These are phyloP conservation scores for Cottoperca gobio DNA, from an alignment of 2,797 vertebrate species.

Conservation along the genomic window DNA sequence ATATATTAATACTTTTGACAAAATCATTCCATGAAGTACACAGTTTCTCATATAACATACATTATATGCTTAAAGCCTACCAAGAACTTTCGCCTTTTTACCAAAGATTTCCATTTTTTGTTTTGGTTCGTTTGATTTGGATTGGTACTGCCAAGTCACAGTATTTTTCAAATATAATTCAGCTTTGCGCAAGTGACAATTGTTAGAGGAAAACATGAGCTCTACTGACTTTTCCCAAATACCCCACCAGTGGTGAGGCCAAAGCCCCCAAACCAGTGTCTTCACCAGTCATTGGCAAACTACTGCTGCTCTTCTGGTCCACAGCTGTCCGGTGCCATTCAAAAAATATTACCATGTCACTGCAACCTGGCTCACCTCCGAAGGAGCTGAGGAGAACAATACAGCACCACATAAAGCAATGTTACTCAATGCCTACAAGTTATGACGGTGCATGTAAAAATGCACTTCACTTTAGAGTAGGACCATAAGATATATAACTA, in stretches of 20 bases:
- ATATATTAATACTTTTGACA: too few species aligned
- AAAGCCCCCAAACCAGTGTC: conserved; percentile 93
- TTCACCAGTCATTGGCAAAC: conserved; percentile 94
- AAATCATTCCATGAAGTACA: not conserved
- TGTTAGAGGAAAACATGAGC: conserved; percentile 87
- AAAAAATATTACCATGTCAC: conserved; percentile 90
- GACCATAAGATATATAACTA: too few species aligned
- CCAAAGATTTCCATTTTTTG: conserved; percentile 90
- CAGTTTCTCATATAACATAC: not conserved
- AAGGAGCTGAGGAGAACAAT: conserved; percentile 84
- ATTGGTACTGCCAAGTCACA: conserved; percentile 67
- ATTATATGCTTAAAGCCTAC: conserved; percentile 5
- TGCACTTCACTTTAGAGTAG: too few species aligned
- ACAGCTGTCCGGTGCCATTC: conserved; percentile 88
- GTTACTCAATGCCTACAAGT: conserved; percentile 23
- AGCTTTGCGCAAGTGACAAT: conserved; percentile 93
- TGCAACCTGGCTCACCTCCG: conserved; percentile 85
- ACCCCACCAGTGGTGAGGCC: conserved; percentile 94
- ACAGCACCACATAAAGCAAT: conserved; percentile 19
- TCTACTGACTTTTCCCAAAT: conserved; percentile 99
- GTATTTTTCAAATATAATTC: conserved; percentile 74
- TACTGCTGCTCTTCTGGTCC: conserved; percentile 88
- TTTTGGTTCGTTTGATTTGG: conserved; percentile 45
- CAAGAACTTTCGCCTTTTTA: conserved; percentile 90
- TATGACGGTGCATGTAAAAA: not conserved